Evolutionary conservation across 2,797 vertebrate genomes (phyloP).

Genomic region (Esox lucius): DNA sequence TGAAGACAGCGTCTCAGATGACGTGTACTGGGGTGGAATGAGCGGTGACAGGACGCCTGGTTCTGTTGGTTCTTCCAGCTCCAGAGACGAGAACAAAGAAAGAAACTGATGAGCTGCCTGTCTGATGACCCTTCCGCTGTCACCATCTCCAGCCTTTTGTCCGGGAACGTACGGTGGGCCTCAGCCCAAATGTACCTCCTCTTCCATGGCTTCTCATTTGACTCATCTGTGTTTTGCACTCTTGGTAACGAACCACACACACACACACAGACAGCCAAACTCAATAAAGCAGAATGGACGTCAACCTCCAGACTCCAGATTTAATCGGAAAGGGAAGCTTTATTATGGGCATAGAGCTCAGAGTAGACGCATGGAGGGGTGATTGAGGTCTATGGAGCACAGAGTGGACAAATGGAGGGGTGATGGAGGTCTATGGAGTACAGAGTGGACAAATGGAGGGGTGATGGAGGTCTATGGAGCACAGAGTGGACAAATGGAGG

Average conservation of each 20-base stretch:
- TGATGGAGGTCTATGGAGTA: no score
- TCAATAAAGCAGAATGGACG: neutral
- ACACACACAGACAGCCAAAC: neutral
- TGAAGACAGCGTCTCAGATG: no score
- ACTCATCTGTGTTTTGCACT: neutral
- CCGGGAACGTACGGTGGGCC: neutral
- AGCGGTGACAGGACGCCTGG: no score
- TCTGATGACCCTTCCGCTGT: neutral
- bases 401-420: no score
- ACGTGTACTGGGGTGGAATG: no score
- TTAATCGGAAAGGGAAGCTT: neutral
- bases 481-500: no score
- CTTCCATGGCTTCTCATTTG: neutral
- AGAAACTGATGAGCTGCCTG: neutral
- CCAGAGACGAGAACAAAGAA: no score
- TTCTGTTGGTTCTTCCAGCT: no score
- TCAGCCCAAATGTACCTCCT: neutral
- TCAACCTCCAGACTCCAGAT: constrained; percentile 5
- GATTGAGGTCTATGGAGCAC: neutral
- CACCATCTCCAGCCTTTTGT: neutral
- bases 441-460: no score
- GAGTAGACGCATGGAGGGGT: no score
- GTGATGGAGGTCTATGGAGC: no score
- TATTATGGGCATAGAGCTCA: neutral
- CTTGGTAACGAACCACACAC: neutral